Percentiles rank a stretch among this genome's conserved stretches.
Conservation (phyloP, 2,113 vertebrate genomes). For the Chloroceryle aenea region DNA sequence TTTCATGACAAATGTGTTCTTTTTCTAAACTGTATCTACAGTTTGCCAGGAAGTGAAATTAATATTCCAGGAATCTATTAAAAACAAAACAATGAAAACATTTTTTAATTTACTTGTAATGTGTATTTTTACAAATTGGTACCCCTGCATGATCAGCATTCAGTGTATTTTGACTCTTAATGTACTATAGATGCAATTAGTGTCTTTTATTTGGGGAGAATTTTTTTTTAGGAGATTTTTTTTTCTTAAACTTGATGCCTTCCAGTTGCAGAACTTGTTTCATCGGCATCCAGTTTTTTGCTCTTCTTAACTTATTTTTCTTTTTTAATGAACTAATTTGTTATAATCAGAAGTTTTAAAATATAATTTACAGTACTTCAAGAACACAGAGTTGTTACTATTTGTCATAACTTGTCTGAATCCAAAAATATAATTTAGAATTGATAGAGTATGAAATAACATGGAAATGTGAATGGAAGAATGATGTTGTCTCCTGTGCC, state of each 20-base stretch:
- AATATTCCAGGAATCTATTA: neutral
- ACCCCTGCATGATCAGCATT: neutral
- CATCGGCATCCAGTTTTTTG: neutral
- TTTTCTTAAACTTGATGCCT: neutral
- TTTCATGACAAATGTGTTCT: neutral
- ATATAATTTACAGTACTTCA: neutral
- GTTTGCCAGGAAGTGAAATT: neutral
- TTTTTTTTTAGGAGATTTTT: neutral
- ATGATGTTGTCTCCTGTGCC: conserved; percentile 61
- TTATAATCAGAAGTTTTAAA: conserved; percentile 31
- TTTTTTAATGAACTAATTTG: conserved; percentile 13
- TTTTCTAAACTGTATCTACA: neutral
- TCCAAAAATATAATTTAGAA: conserved; percentile 15
- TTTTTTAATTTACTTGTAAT: neutral
- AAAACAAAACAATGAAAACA: neutral
- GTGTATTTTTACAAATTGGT: neutral
- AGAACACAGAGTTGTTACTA: neutral
- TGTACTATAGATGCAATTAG: neutral
- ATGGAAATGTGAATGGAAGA: conserved; percentile 42
- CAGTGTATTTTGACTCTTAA: neutral
- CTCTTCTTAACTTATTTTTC: neutral
- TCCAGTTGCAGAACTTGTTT: neutral
- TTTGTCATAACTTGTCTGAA: neutral
- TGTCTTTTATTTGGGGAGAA: neutral
- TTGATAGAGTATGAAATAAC: conserved; percentile 17